Evolutionary conservation across 2,797 vertebrate genomes (phyloP), one percentile per base, ranked within the genome.

Genomic region (Sternarchorhynchus goeldii): DNA sequence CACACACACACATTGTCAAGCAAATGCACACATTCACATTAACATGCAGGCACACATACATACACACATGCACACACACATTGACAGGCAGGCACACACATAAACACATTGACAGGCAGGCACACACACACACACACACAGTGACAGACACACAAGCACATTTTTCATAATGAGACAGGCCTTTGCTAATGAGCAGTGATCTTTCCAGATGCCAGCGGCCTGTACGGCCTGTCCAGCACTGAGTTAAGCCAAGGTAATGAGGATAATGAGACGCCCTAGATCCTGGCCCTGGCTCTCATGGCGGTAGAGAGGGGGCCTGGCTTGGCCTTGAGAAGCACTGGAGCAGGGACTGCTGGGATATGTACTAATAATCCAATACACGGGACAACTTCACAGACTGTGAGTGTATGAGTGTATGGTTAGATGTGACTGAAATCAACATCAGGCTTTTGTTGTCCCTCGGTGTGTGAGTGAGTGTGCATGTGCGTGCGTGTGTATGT

Each of bases 191-290:
- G 83, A 94, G 91, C 84, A 31, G 65, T 79, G 89, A 91, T 87
- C 87, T 89, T 91, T 90, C 93, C 91, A 93, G 92, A 92, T 92
- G 92, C 88, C 91, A 93, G 91, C 88, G 78, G 90, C 91, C 85
- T 92, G 92, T 92, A 91, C 88, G 79, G 90, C 91, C 85, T 92
- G 92, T 92, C 91, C 87, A 75, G 73, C 36, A 8, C 86, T 93
- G 93, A 94, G 93, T 92, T 92, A 91, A 92, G 86, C 84, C 75
- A 73, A 89, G 79, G 86, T 93, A 93, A 94, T 93, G 91, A 94
- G 89, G 93, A 92, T 93, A 94, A 94, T 93, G 91, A 72, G 69
- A 86, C 60, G 67, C 66, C 34, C 39, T 57, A 55, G 39, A 71
- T 32, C 41, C 45, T 53, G 39, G 65, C 39, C 20, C 39, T 16